Conservation (phyloP, 2,888 invertebrate species). For the Drosophila demipolita region DNA sequence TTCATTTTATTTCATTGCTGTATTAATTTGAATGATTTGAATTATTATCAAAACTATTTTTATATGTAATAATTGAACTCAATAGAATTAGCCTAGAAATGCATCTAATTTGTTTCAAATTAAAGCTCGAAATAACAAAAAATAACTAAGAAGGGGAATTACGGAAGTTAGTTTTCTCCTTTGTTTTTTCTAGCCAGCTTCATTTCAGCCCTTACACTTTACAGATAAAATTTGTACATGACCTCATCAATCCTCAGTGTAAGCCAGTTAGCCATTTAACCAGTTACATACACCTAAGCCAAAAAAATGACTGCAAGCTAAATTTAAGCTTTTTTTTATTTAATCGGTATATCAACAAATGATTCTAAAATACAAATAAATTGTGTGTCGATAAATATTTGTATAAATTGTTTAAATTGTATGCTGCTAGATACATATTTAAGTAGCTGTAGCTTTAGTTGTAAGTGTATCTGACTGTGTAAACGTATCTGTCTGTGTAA, state of each 20-base stretch:
- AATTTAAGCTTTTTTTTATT: slow-evolving; percentile 30
- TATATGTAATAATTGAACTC: too few relatives aligned
- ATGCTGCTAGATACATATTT: neutral
- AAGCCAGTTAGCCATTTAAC: slow-evolving; percentile 1
- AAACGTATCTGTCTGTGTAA: neutral
- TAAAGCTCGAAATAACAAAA: too few relatives aligned
- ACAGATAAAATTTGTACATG: slow-evolving; percentile 33
- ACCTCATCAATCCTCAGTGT: slow-evolving; percentile 39
- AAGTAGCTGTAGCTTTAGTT: neutral
- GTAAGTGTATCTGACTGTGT: neutral
- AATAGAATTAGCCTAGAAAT: too few relatives aligned
- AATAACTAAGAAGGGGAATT: neutral
- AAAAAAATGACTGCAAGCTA: slow-evolving; percentile 18
- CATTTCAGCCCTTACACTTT: slow-evolving; percentile 25
- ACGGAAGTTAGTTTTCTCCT: neutral
- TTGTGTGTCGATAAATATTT: neutral
- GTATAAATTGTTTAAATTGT: neutral
- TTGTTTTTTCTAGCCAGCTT: neutral
- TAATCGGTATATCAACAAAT: slow-evolving; percentile 67
- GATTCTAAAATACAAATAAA: slow-evolving; percentile 51
- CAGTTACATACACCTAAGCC: slow-evolving; percentile 25
- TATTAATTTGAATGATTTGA: neutral
- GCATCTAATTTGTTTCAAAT: too few relatives aligned
- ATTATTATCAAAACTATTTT: too few relatives aligned
- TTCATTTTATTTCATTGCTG: neutral